Evolutionary conservation across 2,797 vertebrate genomes (phyloP).

Genomic region (Danio aesculapii): DNA sequence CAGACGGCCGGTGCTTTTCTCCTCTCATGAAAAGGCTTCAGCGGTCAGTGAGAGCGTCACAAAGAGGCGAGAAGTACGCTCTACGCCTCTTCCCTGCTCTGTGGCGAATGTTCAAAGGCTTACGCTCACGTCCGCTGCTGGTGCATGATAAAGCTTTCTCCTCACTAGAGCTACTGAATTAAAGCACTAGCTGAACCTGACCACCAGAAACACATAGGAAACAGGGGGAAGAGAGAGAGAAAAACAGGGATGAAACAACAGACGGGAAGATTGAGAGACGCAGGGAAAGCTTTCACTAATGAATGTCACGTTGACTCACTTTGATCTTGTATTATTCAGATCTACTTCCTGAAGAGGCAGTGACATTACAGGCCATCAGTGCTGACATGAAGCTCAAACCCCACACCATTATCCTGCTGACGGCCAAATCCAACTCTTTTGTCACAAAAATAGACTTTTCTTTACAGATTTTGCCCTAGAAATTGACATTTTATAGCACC

Average conservation of each 20-base stretch:
- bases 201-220: not conserved
- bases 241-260: constrained; percentile 1
- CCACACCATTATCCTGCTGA: not conserved
- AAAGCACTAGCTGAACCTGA: constrained; percentile 15
- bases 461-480: not conserved
- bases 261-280: not conserved
- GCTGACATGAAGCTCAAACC: not conserved
- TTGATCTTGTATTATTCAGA: constrained; percentile 32
- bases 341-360: constrained; percentile 22
- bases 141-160: constrained; percentile 75
- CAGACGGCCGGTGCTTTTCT: constrained; percentile 10
- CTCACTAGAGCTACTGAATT: constrained; percentile 23
- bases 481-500: not conserved
- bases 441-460: not conserved
- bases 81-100: constrained; percentile 62
- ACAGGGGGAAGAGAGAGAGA: not conserved
- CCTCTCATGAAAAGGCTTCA: constrained; percentile 55
- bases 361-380: constrained; percentile 14
- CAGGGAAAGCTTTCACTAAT: constrained; percentile 11
- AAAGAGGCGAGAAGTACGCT: constrained; percentile 56
- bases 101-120: constrained; percentile 72
- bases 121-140: constrained; percentile 73
- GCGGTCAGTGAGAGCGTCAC: constrained; percentile 50
- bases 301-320: constrained; percentile 12
- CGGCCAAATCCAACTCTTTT: not conserved